A percentile compares a stretch with the other conserved stretches of the same genome.
Conservation (phyloP, 2,888 invertebrate species). For the Eristalinus sepulchralis region DNA sequence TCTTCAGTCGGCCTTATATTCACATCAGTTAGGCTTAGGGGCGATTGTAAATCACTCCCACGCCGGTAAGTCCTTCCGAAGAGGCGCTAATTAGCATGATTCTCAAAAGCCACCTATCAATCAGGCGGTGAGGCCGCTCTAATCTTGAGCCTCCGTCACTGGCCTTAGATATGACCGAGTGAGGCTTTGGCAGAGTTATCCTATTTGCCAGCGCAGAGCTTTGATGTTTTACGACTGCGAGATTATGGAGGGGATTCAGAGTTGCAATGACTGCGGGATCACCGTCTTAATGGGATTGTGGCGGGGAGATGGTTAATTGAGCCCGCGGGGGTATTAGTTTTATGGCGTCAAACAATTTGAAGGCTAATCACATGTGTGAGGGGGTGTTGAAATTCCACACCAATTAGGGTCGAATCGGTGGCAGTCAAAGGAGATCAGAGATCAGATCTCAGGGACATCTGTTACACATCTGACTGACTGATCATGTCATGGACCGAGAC, state of each 20-base stretch:
- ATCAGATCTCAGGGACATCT: too few species aligned
- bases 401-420: too few species aligned
- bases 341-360: not conserved
- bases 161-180: conserved; percentile 46
- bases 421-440: too few species aligned
- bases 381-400: not conserved
- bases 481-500: too few species aligned
- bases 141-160: conserved; percentile 8
- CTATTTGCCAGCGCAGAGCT: not conserved
- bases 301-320: not conserved
- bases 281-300: not conserved
- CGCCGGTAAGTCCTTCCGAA: conserved; percentile 8
- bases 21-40: conserved; percentile 49
- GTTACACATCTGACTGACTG: too few species aligned
- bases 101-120: conserved; percentile 42
- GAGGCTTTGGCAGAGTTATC: conserved; percentile 15
- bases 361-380: not conserved
- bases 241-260: not conserved
- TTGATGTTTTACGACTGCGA: conserved; percentile 2
- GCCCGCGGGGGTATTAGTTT: not conserved
- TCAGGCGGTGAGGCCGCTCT: conserved; percentile 21
- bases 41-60: conserved; percentile 36
- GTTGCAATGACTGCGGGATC: not conserved
- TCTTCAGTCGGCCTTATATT: conserved; percentile 47
- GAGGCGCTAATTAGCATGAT: conserved; percentile 35